Percentiles rank a stretch among this genome's conserved stretches.
phyloP scores from a whole-genome alignment of 2,888 invertebrate genomes.

The Eupithecia vulgata region DNA sequence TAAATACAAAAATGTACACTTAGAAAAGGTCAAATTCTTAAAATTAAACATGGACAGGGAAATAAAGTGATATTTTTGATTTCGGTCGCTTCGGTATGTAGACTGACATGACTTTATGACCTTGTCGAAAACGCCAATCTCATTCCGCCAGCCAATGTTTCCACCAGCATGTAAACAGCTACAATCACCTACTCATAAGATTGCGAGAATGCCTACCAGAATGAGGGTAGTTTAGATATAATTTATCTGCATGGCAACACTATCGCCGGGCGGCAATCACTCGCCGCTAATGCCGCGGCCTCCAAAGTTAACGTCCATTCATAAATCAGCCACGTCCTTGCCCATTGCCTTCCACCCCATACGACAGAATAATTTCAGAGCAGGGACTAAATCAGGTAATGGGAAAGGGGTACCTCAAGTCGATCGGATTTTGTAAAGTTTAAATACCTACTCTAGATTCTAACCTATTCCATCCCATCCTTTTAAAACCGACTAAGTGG shows the following conservation, averaged over 20 bases:
- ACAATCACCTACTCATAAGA: slow-evolving; percentile 1
- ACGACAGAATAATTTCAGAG: slow-evolving; percentile 58
- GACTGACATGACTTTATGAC: no score
- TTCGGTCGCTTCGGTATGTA: no score
- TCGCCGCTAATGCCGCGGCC: slow-evolving; percentile 61
- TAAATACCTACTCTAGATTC: neutral
- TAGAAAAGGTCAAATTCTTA: no score
- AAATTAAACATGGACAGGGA: no score
- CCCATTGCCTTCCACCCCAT: slow-evolving; percentile 53
- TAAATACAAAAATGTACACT: no score
- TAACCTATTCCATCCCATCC: neutral
- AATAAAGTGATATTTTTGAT: no score
- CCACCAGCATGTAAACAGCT: neutral
- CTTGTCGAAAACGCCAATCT: neutral
- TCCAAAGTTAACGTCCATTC: slow-evolving; percentile 60
- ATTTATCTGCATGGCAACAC: slow-evolving; percentile 19
- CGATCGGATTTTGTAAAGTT: neutral
- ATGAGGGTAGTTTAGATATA: slow-evolving; percentile 15
- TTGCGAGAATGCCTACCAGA: neutral
- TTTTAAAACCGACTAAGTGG: neutral
- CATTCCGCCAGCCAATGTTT: neutral
- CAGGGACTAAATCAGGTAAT: slow-evolving; percentile 29
- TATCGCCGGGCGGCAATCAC: slow-evolving; percentile 50
- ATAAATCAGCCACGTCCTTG: slow-evolving; percentile 65
- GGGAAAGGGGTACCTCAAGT: neutral